Conservation (phyloP, 2,888 invertebrate genomes). For the Melanophora roralis region DNA sequence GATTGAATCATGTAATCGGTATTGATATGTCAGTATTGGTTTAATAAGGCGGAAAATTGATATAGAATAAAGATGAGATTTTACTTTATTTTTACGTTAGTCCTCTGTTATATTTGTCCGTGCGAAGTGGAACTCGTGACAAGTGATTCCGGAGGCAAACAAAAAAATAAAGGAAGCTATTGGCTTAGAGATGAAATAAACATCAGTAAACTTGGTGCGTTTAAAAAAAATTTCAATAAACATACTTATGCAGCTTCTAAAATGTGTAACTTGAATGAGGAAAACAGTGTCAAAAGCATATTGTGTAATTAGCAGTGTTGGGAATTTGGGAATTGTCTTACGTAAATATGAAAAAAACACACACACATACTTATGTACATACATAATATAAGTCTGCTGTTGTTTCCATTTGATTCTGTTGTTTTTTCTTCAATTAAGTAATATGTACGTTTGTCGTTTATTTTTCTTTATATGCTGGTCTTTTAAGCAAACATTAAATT, state of each 20-base stretch:
- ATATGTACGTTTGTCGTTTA: slow-evolving; percentile 33
- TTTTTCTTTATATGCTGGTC: slow-evolving; percentile 4
- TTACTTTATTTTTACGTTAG: not conserved
- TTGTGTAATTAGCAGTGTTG: slow-evolving; percentile 48
- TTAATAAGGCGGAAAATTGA: slow-evolving; percentile 77
- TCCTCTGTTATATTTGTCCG: not conserved
- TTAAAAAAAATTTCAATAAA: not conserved
- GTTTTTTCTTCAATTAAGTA: slow-evolving; percentile 53
- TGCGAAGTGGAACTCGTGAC: not conserved
- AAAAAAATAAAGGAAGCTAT: not conserved
- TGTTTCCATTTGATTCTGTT: slow-evolving; percentile 20
- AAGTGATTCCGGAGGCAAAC: slow-evolving; percentile 13
- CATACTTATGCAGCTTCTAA: too few relatives aligned
- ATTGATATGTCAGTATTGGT: slow-evolving; percentile 61
- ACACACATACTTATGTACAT: too few relatives aligned
- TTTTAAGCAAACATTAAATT: slow-evolving; percentile 17
- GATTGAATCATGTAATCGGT: slow-evolving; percentile 62
- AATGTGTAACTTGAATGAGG: not conserved
- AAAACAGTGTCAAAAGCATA: not conserved
- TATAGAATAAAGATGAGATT: slow-evolving; percentile 27
- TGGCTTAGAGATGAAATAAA: not conserved
- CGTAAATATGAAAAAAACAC: slow-evolving; percentile 13
- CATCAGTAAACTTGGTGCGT: not conserved
- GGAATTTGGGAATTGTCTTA: slow-evolving; percentile 40
- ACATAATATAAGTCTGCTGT: slow-evolving; percentile 27